Base-by-base conservation (phyloP, 2,797 vertebrate species). In the Dryobates pubescens region DNA sequence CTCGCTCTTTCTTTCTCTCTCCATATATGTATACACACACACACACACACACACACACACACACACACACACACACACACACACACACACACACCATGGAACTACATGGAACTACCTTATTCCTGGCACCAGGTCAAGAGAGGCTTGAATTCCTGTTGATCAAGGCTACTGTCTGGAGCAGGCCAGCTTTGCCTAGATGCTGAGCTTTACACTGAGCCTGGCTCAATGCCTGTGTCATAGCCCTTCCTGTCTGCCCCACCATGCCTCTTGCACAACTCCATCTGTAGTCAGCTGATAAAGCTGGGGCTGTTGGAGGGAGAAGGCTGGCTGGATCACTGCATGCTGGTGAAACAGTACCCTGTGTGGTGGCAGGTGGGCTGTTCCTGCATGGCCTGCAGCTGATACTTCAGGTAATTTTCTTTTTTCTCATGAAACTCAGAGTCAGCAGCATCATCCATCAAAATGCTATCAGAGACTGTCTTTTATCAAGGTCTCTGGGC, bases 271-370 rank as follows among this genome's bases (percentile, higher is more conserved):
- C 64, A 17, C 51, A 32, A 0, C 10, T 70, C 73, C 34, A 23
- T 13, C 75, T 82, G 92, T 47, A 24, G 23, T 1, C 5, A 8
- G 30, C 72, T 3, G 0, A 4, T 0, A 73, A 29, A 79, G 20
- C 32, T 26, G 47, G 9, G 20, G 27, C 36, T 32, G 13, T 7
- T 32, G 49, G 49, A 81, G 29, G 23, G 53, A 59, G 41, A 2
- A 4, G 2, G 9, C 43, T 36, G 49, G 4, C 19, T 36, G 38
- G 34, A 23, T 54, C 0, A 0, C 43, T 13, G 41, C 2, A 0
- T 30, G 17, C 14, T 7, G 29, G 20, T 58, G 45, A 41, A 19
- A 4, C 6, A 0, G 20, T 24, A 13, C 10, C 29, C 41, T 61
- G 38, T 22, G 32, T 1, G 0, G 19, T 27, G 36, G 24, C 61